Conservation (phyloP, 2,888 invertebrate genomes). For the Drymonia ruficornis region DNA sequence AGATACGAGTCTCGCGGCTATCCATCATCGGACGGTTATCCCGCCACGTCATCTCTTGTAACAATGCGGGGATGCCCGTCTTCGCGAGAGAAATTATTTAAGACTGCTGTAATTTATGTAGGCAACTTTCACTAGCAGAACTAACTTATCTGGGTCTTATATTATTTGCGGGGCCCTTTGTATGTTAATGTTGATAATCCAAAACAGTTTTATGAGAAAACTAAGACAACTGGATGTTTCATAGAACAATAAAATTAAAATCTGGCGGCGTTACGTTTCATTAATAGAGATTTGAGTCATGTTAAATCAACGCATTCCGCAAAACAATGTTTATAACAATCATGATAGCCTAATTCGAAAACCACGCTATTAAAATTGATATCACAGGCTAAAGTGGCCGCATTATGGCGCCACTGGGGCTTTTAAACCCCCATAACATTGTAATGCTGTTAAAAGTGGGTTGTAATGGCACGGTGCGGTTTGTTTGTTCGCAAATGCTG, state of each 20-base stretch:
- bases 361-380: conserved; percentile 21
- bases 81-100: conserved; percentile 27
- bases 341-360: conserved; percentile 14
- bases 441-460: conserved; percentile 32
- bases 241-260: no score
- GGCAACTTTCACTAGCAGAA: not conserved
- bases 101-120: conserved; percentile 18
- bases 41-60: conserved; percentile 34
- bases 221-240: not conserved
- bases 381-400: conserved; percentile 22
- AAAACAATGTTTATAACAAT: no score
- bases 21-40: conserved; percentile 44
- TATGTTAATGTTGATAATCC: not conserved
- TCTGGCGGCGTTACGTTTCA: no score
- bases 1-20: conserved; percentile 37
- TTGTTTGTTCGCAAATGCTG: conserved; percentile 23
- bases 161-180: not conserved
- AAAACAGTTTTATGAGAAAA: not conserved
- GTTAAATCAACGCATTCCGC: no score
- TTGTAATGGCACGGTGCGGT: conserved; percentile 29
- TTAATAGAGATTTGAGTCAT: no score
- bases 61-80: conserved; percentile 31
- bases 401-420: conserved; percentile 19
- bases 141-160: not conserved
- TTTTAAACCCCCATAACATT: conserved; percentile 30